Conservation (phyloP, 2,797 vertebrate species). For the Galago senegalensis region DNA sequence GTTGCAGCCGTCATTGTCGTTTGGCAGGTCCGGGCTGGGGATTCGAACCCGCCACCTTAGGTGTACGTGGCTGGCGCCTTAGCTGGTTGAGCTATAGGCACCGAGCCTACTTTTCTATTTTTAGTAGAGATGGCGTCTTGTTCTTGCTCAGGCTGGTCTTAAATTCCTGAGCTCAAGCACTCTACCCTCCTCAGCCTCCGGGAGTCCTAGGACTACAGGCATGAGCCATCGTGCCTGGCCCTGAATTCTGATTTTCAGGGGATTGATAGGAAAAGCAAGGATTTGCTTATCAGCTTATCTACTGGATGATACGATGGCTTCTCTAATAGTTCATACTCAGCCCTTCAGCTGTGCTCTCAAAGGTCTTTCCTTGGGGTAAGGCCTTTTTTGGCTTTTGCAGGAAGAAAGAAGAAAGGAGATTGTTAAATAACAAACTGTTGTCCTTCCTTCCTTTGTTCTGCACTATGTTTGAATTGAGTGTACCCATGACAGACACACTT, state of each 20-base stretch:
- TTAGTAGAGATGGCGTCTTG: no score
- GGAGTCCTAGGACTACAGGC: no score
- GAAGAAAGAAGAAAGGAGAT: not conserved
- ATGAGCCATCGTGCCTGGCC: no score
- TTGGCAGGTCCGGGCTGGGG: no score
- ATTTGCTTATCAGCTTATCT: not conserved
- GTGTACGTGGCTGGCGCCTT: no score
- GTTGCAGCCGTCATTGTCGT: no score
- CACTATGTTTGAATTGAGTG: not conserved
- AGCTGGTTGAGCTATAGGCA: no score
- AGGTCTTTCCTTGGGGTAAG: not conserved
- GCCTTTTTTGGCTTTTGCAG: not conserved
- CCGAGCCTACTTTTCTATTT: no score
- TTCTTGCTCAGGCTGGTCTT: no score
- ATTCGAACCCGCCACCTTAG: no score
- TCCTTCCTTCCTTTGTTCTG: not conserved
- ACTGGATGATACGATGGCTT: not conserved
- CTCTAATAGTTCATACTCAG: not conserved
- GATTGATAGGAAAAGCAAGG: not conserved
- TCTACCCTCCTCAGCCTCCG: no score
- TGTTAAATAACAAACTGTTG: not conserved
- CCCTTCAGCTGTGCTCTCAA: not conserved
- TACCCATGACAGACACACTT: not conserved
- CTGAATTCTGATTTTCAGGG: not conserved
- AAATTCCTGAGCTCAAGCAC: no score